These are phyloP conservation scores for Drosophila ficusphila DNA, from an alignment of 1,140 invertebrate genomes.

Conservation along the genomic window DNA sequence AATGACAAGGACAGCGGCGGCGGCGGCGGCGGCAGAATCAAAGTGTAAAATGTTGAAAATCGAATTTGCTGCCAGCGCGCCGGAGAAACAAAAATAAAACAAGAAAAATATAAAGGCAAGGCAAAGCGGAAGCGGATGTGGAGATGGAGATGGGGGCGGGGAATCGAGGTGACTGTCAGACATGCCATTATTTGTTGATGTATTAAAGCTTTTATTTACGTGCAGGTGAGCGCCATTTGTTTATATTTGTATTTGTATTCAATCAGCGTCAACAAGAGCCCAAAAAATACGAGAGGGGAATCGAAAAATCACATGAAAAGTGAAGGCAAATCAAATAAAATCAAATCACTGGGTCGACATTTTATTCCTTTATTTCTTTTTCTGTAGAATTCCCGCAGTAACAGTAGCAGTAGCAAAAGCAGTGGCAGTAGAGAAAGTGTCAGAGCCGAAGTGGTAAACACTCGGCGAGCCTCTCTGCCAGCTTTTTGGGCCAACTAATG, in stretches of 20 bases:
- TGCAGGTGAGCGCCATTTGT: slow-evolving; percentile 76
- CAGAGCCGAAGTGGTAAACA: slow-evolving; percentile 45
- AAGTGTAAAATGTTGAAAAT: slow-evolving; percentile 75
- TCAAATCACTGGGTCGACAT: slow-evolving; percentile 47
- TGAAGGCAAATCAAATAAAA: slow-evolving; percentile 73
- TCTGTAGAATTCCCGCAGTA: slow-evolving; percentile 29
- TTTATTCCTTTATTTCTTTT: slow-evolving; percentile 20
- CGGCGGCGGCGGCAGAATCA: slow-evolving; percentile 33
- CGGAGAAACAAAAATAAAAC: slow-evolving; percentile 24
- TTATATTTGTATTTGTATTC: slow-evolving; percentile 77
- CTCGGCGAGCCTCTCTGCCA: slow-evolving; percentile 39
- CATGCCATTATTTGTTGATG: slow-evolving; percentile 74
- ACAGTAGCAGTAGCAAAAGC: too few species aligned
- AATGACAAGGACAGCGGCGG: slow-evolving; percentile 47
- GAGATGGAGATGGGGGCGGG: slow-evolving; percentile 31
- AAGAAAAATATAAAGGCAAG: slow-evolving; percentile 16
- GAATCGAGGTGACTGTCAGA: slow-evolving; percentile 51
- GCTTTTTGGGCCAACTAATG: slow-evolving; percentile 45
- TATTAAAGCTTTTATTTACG: slow-evolving; percentile 77
- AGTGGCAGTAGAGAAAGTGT: too few species aligned
- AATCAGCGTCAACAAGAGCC: slow-evolving; percentile 73
- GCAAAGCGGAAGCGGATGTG: slow-evolving; percentile 48
- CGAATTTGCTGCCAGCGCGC: slow-evolving; percentile 54
- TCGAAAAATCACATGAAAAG: slow-evolving; percentile 56
- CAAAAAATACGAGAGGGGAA: slow-evolving; percentile 16